Percentiles rank a stretch among this genome's conserved stretches.
Conservation (phyloP, 2,888 invertebrate genomes). For the Drosophila infuscata region DNA sequence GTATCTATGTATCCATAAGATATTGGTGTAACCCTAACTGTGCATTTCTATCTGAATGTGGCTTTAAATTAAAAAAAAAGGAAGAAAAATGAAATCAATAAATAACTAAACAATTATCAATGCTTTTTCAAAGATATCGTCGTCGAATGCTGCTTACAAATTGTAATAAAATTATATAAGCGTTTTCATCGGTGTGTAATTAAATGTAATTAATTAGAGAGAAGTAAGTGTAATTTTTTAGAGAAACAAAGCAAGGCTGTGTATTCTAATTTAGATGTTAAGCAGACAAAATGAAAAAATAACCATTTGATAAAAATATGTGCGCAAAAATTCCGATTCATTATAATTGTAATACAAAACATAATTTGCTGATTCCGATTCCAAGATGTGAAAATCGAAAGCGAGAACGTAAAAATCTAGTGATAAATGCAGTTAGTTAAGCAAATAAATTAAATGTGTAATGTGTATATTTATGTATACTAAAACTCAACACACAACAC, state of each 20-base stretch:
- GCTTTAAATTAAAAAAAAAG: conserved; percentile 67
- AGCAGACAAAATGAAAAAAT: conserved; percentile 17
- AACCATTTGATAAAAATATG: conserved; percentile 39
- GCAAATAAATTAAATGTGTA: conserved; percentile 53
- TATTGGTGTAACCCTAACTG: conserved; percentile 39
- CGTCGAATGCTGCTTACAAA: conserved; percentile 33
- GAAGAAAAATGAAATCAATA: background rate
- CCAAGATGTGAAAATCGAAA: conserved; percentile 36
- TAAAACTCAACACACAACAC: conserved; percentile 15
- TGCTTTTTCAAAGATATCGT: conserved; percentile 26
- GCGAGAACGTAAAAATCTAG: conserved; percentile 80
- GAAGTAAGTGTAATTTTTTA: conserved; percentile 80
- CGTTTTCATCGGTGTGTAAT: conserved; percentile 48
- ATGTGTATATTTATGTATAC: conserved; percentile 57
- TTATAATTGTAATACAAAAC: conserved; percentile 24
- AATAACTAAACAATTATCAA: conserved; percentile 6
- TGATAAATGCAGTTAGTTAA: conserved; percentile 74
- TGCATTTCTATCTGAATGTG: conserved; percentile 78
- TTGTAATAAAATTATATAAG: conserved; percentile 28
- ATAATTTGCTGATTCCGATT: conserved; percentile 64
- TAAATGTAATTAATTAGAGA: conserved; percentile 55
- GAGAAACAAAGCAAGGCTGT: conserved; percentile 84
- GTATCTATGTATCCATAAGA: conserved; percentile 10
- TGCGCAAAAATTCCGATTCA: conserved; percentile 31
- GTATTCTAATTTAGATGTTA: conserved; percentile 79